Evolutionary conservation across 2,888 invertebrate genomes (phyloP).

Genomic region (Anoncus sp.): DNA sequence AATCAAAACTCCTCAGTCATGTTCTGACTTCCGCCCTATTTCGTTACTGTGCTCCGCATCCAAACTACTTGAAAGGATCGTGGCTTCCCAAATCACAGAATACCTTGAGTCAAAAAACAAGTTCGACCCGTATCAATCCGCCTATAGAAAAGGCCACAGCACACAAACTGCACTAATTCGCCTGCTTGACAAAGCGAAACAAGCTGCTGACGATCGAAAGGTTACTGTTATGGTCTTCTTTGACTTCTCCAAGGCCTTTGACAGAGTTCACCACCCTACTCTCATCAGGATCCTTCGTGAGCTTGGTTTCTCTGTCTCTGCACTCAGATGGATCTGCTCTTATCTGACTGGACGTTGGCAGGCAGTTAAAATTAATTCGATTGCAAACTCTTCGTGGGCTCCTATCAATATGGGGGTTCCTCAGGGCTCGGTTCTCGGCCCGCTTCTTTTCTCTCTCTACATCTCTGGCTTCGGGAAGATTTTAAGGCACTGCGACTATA

Average conservation of each 20-base stretch:
- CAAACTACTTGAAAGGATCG: no score
- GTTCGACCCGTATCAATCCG: conserved; percentile 69
- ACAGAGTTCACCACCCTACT: conserved; percentile 6
- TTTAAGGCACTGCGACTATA: no score
- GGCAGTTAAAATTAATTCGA: no score
- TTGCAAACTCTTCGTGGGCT: no score
- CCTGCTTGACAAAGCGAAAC: conserved; percentile 56
- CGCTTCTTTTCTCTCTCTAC: no score
- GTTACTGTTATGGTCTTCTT: conserved; percentile 29
- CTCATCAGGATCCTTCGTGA: not conserved
- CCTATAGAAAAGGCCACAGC: conserved; percentile 66
- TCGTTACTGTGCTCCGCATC: no score
- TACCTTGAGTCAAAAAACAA: conserved; percentile 64
- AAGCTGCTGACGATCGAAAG: no score
- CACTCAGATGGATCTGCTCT: conserved; percentile 6
- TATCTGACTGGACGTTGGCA: conserved; percentile 3
- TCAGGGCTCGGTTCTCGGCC: no score
- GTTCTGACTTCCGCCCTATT: no score
- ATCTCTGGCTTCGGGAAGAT: no score
- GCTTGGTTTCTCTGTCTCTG: not conserved
- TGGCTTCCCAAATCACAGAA: conserved; percentile 56
- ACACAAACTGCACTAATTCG: conserved; percentile 69
- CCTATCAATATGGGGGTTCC: not conserved
- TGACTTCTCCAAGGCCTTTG: conserved; percentile 35
- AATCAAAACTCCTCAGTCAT: conserved; percentile 36